These are phyloP conservation scores for Eurois occulta DNA, from an alignment of 2,888 invertebrate species.

Conservation along the genomic window DNA sequence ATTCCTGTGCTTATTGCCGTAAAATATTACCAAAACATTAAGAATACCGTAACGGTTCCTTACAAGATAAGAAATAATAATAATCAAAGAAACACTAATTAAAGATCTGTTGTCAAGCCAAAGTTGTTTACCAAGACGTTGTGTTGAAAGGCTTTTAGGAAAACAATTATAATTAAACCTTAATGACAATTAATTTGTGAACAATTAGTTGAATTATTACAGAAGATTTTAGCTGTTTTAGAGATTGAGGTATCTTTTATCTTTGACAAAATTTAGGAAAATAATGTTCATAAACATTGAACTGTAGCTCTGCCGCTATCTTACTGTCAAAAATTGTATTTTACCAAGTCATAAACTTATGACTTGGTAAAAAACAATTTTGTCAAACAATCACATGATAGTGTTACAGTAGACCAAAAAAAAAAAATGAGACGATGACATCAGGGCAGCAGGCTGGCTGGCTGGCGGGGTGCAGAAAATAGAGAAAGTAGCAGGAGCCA, in stretches of 20 bases:
- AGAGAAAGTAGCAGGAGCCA: too few relatives aligned
- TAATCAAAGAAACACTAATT: slow-evolving; percentile 21
- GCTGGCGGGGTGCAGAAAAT: too few relatives aligned
- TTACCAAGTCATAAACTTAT: too few relatives aligned
- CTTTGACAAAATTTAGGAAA: not conserved
- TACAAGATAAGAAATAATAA: slow-evolving; percentile 1
- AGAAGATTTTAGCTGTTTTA: slow-evolving; percentile 11
- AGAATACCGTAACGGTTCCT: not conserved
- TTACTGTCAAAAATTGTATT: not conserved
- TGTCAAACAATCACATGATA: too few relatives aligned
- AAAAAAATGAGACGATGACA: too few relatives aligned
- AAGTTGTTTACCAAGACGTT: slow-evolving; percentile 40
- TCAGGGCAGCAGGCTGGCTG: too few relatives aligned
- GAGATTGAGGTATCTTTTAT: not conserved
- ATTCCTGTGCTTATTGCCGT: too few relatives aligned
- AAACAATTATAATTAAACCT: slow-evolving; percentile 34
- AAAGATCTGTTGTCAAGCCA: slow-evolving; percentile 18
- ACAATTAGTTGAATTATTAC: slow-evolving; percentile 31
- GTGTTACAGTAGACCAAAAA: too few relatives aligned
- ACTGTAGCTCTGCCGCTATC: not conserved
- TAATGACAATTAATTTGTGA: slow-evolving; percentile 41
- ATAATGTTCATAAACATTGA: not conserved
- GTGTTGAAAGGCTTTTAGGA: slow-evolving; percentile 18
- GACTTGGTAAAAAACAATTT: too few relatives aligned
- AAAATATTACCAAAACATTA: not conserved